phyloP scores from a whole-genome alignment of 2,113 vertebrate species.

The Neolamprologus sp. region DNA sequence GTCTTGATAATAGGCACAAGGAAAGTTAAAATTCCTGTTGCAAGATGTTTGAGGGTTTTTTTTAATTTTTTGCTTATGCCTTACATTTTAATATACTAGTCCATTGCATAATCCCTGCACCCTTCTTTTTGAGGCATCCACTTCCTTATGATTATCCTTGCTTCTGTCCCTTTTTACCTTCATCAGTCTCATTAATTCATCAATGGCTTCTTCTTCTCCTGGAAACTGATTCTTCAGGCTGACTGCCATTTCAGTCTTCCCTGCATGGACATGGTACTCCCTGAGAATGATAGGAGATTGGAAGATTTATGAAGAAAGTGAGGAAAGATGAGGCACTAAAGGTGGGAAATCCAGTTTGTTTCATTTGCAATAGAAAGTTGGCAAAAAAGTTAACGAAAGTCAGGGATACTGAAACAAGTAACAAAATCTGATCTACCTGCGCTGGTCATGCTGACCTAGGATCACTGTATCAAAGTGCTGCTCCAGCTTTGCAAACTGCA shows the following conservation, averaged over 20 bases:
- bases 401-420: neutral
- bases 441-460: slow-evolving; percentile 42
- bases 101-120: neutral
- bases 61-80: neutral
- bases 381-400: neutral
- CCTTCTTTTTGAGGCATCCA: neutral
- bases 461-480: slow-evolving; percentile 75
- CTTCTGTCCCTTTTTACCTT: slow-evolving; percentile 60
- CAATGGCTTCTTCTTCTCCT: slow-evolving; percentile 66
- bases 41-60: neutral
- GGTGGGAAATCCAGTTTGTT: neutral
- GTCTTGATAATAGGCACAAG: neutral
- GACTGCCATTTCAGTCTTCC: slow-evolving; percentile 69
- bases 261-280: slow-evolving; percentile 64
- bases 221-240: slow-evolving; percentile 77
- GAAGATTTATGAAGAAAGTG: neutral
- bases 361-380: neutral
- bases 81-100: neutral
- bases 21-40: neutral
- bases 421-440: neutral
- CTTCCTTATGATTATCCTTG: neutral
- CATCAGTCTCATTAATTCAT: slow-evolving; percentile 73
- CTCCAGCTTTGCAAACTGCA: slow-evolving; percentile 72
- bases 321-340: neutral
- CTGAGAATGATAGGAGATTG: neutral